Conservation (phyloP, 1,140 invertebrate species). For the Drosophila gunungcola region DNA sequence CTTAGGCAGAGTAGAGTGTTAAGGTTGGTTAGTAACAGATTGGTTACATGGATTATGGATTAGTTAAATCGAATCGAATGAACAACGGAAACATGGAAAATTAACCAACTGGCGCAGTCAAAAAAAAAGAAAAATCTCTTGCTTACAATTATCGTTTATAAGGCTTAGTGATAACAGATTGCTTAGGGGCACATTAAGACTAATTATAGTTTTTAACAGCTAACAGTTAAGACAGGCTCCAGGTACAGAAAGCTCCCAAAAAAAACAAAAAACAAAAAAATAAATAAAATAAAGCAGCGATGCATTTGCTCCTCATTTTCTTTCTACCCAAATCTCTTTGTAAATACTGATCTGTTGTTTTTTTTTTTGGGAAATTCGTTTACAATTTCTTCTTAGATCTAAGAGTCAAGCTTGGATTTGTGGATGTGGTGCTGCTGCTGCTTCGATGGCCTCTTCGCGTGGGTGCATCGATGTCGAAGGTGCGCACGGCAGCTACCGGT, state of each 20-base stretch:
- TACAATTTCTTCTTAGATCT: conserved; percentile 72
- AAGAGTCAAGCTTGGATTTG: conserved; percentile 49
- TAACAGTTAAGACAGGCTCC: conserved; percentile 14
- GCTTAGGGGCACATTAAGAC: conserved; percentile 15
- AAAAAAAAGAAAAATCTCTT: conserved; percentile 27
- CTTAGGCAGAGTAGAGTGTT: conserved; percentile 19
- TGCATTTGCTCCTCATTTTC: not conserved
- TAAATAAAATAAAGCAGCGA: conserved; percentile 1
- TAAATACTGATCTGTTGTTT: not conserved
- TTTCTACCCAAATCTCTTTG: not conserved
- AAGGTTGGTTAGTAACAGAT: conserved; percentile 28
- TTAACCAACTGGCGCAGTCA: conserved; percentile 72
- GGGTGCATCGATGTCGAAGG: conserved; percentile 80
- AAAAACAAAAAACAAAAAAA: not conserved
- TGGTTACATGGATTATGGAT: conserved; percentile 10
- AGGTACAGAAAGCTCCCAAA: conserved; percentile 7
- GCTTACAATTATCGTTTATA: conserved; percentile 10
- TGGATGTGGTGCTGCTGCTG: not conserved
- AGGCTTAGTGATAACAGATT: conserved; percentile 30
- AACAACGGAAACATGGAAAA: conserved; percentile 14
- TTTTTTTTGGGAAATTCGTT: conserved; percentile 1
- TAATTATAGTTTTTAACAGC: conserved; percentile 10
- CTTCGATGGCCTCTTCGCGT: conserved; percentile 16
- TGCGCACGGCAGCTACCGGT: conserved; percentile 54
- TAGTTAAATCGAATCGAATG: conserved; percentile 23